Percentiles rank a stretch among this genome's conserved stretches.
Conservation (phyloP, 2,797 vertebrate species). For the Mormyrus proboscirostris region DNA sequence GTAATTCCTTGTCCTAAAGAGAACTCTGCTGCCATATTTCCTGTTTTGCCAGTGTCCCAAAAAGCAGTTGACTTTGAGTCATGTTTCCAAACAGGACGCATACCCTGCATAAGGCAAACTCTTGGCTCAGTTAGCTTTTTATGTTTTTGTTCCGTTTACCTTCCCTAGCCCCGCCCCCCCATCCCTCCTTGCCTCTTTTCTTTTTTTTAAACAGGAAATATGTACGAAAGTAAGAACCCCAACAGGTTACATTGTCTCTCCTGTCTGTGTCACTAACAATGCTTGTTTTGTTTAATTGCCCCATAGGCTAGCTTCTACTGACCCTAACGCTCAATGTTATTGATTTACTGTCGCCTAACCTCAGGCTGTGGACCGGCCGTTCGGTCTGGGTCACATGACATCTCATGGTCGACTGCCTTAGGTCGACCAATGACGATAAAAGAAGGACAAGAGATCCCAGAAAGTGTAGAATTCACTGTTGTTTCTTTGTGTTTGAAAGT, state of each 20-base stretch:
- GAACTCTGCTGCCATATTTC: neutral
- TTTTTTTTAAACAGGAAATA: neutral
- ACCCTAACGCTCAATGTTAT: conserved; percentile 41
- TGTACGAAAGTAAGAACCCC: neutral
- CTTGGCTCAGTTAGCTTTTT: conserved; percentile 14
- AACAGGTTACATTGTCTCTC: neutral
- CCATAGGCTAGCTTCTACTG: conserved; percentile 39
- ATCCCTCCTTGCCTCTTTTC: neutral
- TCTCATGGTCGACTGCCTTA: neutral
- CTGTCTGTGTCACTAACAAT: conserved; percentile 42
- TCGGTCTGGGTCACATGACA: conserved; percentile 31
- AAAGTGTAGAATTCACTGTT: neutral
- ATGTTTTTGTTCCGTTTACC: neutral
- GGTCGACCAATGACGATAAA: neutral
- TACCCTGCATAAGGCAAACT: conserved; percentile 52
- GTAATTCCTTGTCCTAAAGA: neutral
- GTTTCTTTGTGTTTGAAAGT: neutral
- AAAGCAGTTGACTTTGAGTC: conserved; percentile 13
- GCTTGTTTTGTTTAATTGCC: conserved; percentile 21
- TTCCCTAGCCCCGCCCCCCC: neutral
- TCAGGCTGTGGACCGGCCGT: conserved; percentile 21
- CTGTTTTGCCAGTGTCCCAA: neutral
- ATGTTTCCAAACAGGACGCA: conserved; percentile 22
- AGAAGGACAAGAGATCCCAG: neutral
- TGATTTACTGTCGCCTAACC: conserved; percentile 42